Conservation (phyloP, 2,888 invertebrate species). For the Marronus borbonicus region DNA sequence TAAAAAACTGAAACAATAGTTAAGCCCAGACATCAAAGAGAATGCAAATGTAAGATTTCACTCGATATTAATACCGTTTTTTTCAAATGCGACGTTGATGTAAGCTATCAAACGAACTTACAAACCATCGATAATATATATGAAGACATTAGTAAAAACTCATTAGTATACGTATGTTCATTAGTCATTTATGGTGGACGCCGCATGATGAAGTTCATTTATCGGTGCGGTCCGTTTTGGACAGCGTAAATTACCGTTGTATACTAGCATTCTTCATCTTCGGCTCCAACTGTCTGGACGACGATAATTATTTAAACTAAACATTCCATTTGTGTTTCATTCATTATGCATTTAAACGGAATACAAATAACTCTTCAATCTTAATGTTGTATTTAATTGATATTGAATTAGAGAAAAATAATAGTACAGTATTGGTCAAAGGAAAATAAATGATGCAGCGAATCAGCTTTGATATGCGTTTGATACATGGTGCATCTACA, state of each 20-base stretch:
- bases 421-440: neutral
- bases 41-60: neutral
- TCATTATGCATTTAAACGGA: no score
- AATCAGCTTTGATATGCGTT: neutral
- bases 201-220: slow-evolving; percentile 57
- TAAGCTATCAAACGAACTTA: neutral
- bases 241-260: slow-evolving; percentile 31
- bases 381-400: slow-evolving; percentile 3
- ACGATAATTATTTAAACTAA: slow-evolving; percentile 23
- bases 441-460: neutral
- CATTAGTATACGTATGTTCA: slow-evolving; percentile 61
- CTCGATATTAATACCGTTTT: neutral
- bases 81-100: neutral
- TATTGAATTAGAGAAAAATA: neutral
- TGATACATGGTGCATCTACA: neutral
- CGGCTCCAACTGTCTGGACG: neutral
- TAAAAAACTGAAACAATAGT: no score
- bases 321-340: slow-evolving; percentile 22
- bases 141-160: slow-evolving; percentile 64
- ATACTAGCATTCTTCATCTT: neutral
- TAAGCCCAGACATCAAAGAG: neutral
- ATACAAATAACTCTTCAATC: slow-evolving; percentile 4
- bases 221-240: slow-evolving; percentile 54
- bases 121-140: slow-evolving; percentile 57
- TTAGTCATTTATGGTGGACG: slow-evolving; percentile 62